Base-by-base conservation (phyloP, 2,888 invertebrate species). In the Drosophila cognata region DNA sequence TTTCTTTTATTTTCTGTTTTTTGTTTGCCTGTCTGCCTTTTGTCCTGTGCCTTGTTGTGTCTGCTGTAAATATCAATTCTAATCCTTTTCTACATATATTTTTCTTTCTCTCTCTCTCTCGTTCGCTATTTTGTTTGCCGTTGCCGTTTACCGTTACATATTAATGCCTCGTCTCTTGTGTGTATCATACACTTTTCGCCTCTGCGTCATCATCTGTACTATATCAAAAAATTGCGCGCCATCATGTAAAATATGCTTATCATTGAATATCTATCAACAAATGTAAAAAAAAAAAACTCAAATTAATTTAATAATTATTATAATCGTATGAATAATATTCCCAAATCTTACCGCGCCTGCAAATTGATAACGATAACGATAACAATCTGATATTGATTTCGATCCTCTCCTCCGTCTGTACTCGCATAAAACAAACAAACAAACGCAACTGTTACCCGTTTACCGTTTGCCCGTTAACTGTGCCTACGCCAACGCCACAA, bases 311-410 rank as follows among this genome's bases (percentile, higher is more conserved):
- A 66, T 58, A 50, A 56, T 35, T 59, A 46, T 59, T 41, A 59
- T 51, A 41, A 50, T 43, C 33, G 41, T 38, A 62, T 21, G 35
- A 46, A 41, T 29, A 38, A 55, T 59, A 59, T 74, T 55, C 21
- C 50, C 51, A 51, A 48, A 56, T 63, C 63, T 56, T 59, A 52
- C 61, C 50, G 68, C 64, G 71, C 55, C 77, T 74, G 21, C 48
- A 50, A 65, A 66, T 72, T 77, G 73, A 76, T 79, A 78, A 79
- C 68, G 73, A 77, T 77, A 69, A 77, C 77, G 65, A 77, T 77
- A 77, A 74, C 69, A 74, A 71, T 57, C 69, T 73, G 66, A 74
- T 79, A 73, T 67, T 79, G 55, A 71, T 74, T 71, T 71, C 56
- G 25, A 16, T 46, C 73, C 58, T 53, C 21, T 31, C 53, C 64